Evolutionary conservation across 2,888 invertebrate species (phyloP).

Genomic region (Bembecia ichneumoniformis): DNA sequence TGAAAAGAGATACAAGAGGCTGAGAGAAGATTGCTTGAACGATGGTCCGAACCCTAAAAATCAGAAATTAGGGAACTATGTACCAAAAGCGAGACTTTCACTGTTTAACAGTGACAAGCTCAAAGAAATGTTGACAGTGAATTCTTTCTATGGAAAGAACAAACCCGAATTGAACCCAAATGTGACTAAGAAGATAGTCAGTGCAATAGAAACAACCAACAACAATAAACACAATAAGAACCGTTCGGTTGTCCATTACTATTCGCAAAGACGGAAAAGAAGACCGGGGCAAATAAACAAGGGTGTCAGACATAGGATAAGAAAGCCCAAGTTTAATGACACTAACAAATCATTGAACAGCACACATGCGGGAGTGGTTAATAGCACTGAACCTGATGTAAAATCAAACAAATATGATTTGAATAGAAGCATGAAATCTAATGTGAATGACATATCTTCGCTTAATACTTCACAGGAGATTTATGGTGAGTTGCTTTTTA

Average conservation of each 20-base stretch:
- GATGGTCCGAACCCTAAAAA: constrained; percentile 50
- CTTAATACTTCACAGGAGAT: constrained; percentile 47
- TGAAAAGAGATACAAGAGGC: constrained; percentile 51
- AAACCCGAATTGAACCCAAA: constrained; percentile 49
- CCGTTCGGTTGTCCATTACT: constrained; percentile 32
- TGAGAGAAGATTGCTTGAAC: constrained; percentile 43
- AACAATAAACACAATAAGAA: constrained; percentile 28
- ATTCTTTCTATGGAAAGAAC: constrained; percentile 70
- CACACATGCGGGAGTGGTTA: too few species aligned
- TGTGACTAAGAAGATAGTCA: constrained; percentile 38
- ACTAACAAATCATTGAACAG: constrained; percentile 17
- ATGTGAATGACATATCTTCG: constrained; percentile 9
- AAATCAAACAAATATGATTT: constrained; percentile 14
- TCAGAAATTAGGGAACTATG: constrained; percentile 42
- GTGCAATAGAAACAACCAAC: constrained; percentile 40
- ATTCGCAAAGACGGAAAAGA: constrained; percentile 37
- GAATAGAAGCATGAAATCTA: constrained; percentile 19
- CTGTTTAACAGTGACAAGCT: constrained; percentile 55
- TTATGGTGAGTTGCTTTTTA: constrained; percentile 37
- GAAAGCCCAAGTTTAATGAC: constrained; percentile 71
- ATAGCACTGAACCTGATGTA: constrained; percentile 4
- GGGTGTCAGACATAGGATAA: constrained; percentile 76
- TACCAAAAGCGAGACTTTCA: constrained; percentile 57
- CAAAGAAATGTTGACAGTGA: constrained; percentile 64
- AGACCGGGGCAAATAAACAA: constrained; percentile 75